These are phyloP conservation scores for Lophochroa leadbeateri DNA, from an alignment of 2,113 vertebrate genomes.

Conservation along the genomic window DNA sequence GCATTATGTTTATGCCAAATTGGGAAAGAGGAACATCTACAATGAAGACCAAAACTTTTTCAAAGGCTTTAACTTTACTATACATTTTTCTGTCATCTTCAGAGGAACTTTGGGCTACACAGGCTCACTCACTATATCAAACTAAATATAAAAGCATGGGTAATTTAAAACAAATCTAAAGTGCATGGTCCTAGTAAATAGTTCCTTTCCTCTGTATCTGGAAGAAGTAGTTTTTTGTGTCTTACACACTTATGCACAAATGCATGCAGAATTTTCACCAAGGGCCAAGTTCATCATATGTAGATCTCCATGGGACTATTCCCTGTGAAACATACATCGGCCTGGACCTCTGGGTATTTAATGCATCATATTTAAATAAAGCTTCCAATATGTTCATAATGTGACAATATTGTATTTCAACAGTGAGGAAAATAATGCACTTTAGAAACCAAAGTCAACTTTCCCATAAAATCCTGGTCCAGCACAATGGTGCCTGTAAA, in stretches of 20 bases:
- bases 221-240: not conserved
- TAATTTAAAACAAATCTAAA: not conserved
- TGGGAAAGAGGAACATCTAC: not conserved
- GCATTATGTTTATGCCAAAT: fast-evolving
- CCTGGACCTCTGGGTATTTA: not conserved
- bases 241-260: not conserved
- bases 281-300: not conserved
- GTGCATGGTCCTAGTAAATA: not conserved
- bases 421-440: not conserved
- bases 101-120: not conserved
- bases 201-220: not conserved
- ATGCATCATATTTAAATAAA: not conserved
- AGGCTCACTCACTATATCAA: not conserved
- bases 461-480: not conserved
- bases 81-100: not conserved
- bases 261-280: not conserved
- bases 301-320: not conserved
- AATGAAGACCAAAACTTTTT: not conserved
- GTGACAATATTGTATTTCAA: not conserved
- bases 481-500: not conserved
- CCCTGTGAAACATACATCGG: not conserved
- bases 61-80: not conserved
- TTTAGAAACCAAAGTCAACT: not conserved
- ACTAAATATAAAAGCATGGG: not conserved
- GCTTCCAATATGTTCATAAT: not conserved